phyloP scores from a whole-genome alignment of 2,797 vertebrate species.

The Gouania willdenowi region DNA sequence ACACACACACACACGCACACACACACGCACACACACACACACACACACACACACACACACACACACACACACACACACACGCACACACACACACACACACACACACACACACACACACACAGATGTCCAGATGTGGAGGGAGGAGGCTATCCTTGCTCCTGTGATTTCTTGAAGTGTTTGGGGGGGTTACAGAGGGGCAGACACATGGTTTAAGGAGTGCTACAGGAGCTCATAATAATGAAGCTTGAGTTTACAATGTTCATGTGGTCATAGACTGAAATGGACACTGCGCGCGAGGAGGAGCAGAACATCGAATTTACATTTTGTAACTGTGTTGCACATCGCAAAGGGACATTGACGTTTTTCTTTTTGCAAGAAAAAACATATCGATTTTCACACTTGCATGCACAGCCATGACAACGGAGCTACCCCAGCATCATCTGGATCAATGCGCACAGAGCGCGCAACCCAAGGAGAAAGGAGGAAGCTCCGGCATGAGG shows the following conservation, averaged over 20 bases:
- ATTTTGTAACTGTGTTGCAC: constrained; percentile 21
- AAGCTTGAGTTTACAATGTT: constrained; percentile 51
- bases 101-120: too few relatives aligned
- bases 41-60: too few relatives aligned
- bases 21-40: too few relatives aligned
- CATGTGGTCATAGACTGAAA: constrained; percentile 67
- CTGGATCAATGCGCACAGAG: constrained; percentile 65
- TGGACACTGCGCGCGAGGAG: constrained; percentile 65
- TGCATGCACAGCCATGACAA: constrained; percentile 80
- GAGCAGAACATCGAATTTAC: constrained; percentile 48
- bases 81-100: too few relatives aligned
- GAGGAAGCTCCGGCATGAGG: constrained; percentile 84
- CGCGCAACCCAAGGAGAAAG: constrained; percentile 77
- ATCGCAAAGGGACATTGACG: constrained; percentile 18
- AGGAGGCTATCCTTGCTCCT: constrained; percentile 50
- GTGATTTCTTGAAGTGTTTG: constrained; percentile 67
- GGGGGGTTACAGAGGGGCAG: constrained; percentile 41
- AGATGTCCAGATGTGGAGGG: constrained; percentile 78
- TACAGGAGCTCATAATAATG: constrained; percentile 59
- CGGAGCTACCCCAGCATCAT: constrained; percentile 79
- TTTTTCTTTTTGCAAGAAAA: constrained; percentile 4
- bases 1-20: too few relatives aligned
- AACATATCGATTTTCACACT: too few relatives aligned
- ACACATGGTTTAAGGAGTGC: constrained; percentile 69
- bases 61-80: too few relatives aligned